A percentile compares a stretch with the other conserved stretches of the same genome.
Evolutionary conservation across 2,797 vertebrate genomes (phyloP).

Genomic region (Crocodylus rhombifer): DNA sequence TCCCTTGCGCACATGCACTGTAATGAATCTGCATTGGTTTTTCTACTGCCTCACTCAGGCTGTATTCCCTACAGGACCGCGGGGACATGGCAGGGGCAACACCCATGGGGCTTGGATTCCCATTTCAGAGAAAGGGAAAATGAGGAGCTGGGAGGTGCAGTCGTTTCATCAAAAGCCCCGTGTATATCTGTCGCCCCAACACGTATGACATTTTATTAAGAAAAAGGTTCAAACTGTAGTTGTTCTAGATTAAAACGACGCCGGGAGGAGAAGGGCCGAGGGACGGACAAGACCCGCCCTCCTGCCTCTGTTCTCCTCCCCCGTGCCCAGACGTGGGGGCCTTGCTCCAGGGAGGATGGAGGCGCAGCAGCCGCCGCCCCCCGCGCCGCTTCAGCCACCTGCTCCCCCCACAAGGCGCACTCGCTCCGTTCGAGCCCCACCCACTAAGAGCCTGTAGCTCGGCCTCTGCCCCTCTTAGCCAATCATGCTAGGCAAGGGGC

Average conservation of each 20-base stretch:
- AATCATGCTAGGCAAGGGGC: background rate
- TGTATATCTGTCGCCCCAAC: no score
- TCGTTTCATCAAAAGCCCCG: fast-evolving
- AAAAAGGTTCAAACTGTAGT: no score
- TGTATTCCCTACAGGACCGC: no score
- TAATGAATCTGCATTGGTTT: fast-evolving
- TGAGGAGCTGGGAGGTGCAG: fast-evolving
- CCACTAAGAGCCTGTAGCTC: background rate
- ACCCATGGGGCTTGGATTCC: no score
- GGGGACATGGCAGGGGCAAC: no score
- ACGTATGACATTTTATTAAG: no score
- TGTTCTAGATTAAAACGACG: no score
- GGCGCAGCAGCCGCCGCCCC: fast-evolving
- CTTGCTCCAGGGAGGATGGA: background rate
- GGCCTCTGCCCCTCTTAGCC: background rate
- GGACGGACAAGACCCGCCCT: no score
- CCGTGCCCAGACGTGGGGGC: no score
- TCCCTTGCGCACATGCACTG: background rate
- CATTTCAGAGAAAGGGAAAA: background rate
- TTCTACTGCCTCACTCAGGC: background rate
- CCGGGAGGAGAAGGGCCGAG: no score
- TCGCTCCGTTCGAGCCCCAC: background rate
- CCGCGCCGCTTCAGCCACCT: fast-evolving
- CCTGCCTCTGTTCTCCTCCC: background rate
- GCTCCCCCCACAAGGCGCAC: no score